phyloP scores from a whole-genome alignment of 2,113 vertebrate species.

The Quiscalus mexicanus region DNA sequence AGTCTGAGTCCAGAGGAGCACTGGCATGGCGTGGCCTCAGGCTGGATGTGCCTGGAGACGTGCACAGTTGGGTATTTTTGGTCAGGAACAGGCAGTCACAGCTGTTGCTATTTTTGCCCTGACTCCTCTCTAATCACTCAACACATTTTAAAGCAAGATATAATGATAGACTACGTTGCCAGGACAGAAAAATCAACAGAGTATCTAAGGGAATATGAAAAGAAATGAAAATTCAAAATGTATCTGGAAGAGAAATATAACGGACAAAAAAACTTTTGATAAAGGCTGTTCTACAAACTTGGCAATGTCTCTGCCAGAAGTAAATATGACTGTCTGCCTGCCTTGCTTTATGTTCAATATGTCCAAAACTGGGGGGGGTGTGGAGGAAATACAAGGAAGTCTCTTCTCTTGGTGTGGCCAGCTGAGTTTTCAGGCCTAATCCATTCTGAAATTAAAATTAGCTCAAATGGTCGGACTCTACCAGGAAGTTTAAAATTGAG shows the following conservation, averaged over 20 bases:
- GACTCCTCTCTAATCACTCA: slow-evolving; percentile 71
- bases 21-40: background rate
- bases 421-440: slow-evolving; percentile 52
- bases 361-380: background rate
- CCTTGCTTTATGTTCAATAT: slow-evolving; percentile 15
- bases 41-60: background rate
- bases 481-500: slow-evolving; percentile 27
- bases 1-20: background rate
- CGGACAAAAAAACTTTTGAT: slow-evolving; percentile 55
- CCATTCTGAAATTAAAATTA: slow-evolving; percentile 54
- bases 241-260: slow-evolving; percentile 55
- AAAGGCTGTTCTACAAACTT: slow-evolving; percentile 53
- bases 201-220: slow-evolving; percentile 63
- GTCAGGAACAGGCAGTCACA: slow-evolving; percentile 24
- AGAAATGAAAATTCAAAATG: slow-evolving; percentile 60
- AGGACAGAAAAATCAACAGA: slow-evolving; percentile 67
- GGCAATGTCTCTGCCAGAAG: slow-evolving; percentile 30
- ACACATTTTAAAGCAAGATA: slow-evolving; percentile 70
- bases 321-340: slow-evolving; percentile 50
- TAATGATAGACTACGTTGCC: slow-evolving; percentile 63
- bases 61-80: background rate
- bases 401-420: slow-evolving; percentile 30
- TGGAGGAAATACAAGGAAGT: slow-evolving; percentile 37
- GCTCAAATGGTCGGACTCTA: slow-evolving; percentile 13
- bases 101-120: slow-evolving; percentile 50